Evolutionary conservation across 2,113 vertebrate genomes (phyloP).

Genomic region (Acanthisitta chloris): DNA sequence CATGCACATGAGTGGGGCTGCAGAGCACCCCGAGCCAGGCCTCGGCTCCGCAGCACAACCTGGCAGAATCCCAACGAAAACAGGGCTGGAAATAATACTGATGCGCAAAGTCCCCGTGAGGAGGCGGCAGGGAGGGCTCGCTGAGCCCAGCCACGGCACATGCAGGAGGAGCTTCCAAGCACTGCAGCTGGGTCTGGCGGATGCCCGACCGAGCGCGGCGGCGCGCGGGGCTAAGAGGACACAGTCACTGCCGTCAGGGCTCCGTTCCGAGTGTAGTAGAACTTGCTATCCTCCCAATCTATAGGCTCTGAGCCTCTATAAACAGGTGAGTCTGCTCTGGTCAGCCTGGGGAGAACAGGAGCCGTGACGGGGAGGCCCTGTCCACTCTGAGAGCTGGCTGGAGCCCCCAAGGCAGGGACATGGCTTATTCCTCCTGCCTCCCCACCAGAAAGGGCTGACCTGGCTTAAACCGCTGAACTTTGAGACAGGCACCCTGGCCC

Average conservation of each 20-base stretch:
- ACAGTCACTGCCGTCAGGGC: conserved; percentile 92
- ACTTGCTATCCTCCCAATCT: conserved; percentile 92
- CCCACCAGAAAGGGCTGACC: no score
- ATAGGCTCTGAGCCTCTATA: no score
- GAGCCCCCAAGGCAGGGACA: not conserved
- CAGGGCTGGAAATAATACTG: conserved; percentile 68
- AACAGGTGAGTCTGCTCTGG: conserved; percentile 88
- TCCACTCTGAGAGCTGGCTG: not conserved
- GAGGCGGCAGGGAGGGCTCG: conserved; percentile 39
- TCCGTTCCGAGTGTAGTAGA: conserved; percentile 89
- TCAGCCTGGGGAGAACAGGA: conserved; percentile 79
- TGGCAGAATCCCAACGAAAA: conserved; percentile 43
- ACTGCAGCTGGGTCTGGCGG: conserved; percentile 16
- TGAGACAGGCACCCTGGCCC: not conserved
- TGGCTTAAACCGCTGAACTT: rapidly evolving
- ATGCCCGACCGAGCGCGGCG: not conserved
- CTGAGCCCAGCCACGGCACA: conserved; percentile 47
- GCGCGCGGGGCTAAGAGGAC: conserved; percentile 80
- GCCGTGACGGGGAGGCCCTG: not conserved
- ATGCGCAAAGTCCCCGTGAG: conserved; percentile 47
- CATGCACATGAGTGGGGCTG: conserved; percentile 34
- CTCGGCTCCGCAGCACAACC: not conserved
- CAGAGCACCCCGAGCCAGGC: not conserved
- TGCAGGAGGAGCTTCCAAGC: conserved; percentile 58
- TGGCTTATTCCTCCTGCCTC: not conserved